A percentile compares a stretch with the other conserved stretches of the same genome.
Evolutionary conservation across 2,113 vertebrate genomes (phyloP).

Genomic region (mouse (Mus musculus)): DNA sequence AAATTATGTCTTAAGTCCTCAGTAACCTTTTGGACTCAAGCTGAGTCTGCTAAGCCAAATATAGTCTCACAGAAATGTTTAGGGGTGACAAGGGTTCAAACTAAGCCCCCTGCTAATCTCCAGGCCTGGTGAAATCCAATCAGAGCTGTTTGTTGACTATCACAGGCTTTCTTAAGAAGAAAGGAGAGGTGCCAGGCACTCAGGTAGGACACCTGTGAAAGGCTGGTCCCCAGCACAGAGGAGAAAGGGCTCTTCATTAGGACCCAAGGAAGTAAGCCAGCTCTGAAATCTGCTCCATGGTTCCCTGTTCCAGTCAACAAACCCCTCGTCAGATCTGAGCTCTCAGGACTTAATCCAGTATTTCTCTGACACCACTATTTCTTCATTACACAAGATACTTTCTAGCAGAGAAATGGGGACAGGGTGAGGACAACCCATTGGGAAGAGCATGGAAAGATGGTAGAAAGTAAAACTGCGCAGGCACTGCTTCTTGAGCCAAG

Average conservation of each 20-base stretch:
- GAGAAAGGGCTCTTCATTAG: background rate
- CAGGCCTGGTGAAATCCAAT: background rate
- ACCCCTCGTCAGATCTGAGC: background rate
- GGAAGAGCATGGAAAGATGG: background rate
- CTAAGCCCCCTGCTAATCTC: rapidly evolving
- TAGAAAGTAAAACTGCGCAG: background rate
- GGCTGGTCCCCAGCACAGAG: background rate
- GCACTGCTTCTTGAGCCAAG: background rate
- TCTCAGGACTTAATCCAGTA: background rate
- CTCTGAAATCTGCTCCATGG: background rate
- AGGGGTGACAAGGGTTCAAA: background rate
- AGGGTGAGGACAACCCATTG: background rate
- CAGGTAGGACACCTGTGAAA: background rate
- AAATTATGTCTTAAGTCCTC: background rate
- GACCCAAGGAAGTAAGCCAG: background rate
- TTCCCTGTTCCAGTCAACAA: background rate
- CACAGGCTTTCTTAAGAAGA: background rate
- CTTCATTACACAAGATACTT: background rate
- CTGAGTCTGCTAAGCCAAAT: background rate
- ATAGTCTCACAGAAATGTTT: background rate
- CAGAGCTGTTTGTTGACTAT: too few relatives aligned
- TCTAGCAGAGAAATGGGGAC: background rate
- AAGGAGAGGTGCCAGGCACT: background rate
- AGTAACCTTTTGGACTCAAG: background rate
- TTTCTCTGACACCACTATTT: background rate